A percentile compares a stretch with the other conserved stretches of the same genome.
phyloP scores from a whole-genome alignment of 2,888 invertebrate genomes.

The Pyrrhia umbra region DNA sequence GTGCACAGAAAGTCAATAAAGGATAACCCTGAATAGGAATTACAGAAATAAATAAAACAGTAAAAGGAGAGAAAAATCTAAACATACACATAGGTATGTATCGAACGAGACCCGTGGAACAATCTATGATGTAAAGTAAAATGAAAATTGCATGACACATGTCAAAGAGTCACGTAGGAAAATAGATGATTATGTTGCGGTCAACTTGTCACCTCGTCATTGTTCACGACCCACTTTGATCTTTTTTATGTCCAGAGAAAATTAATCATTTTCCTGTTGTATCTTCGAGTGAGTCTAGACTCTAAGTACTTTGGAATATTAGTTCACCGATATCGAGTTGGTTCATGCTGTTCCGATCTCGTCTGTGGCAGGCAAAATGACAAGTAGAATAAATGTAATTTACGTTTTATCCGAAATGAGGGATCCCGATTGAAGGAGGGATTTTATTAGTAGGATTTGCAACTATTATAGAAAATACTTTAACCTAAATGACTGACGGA shows the following conservation, averaged over 20 bases:
- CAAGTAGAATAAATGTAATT: too few species aligned
- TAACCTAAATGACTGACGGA: too few species aligned
- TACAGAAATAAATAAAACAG: not conserved
- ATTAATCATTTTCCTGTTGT: not conserved
- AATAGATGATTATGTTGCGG: conserved; percentile 42
- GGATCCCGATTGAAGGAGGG: too few species aligned
- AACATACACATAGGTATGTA: not conserved
- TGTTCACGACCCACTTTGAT: conserved; percentile 23
- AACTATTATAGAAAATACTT: too few species aligned
- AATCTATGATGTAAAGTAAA: conserved; percentile 14
- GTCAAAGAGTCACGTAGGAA: conserved; percentile 36
- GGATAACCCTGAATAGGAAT: not conserved
- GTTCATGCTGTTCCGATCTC: not conserved
- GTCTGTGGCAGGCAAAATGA: too few species aligned
- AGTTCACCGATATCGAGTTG: too few species aligned
- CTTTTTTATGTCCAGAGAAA: conserved; percentile 23
- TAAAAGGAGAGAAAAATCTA: not conserved
- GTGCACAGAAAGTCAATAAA: conserved; percentile 4
- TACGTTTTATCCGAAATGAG: too few species aligned
- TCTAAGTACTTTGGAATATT: not conserved
- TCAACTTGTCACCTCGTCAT: conserved; percentile 21
- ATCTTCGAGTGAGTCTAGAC: not conserved
- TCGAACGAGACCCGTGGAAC: not conserved
- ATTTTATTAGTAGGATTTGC: too few species aligned
- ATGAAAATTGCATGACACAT: conserved; percentile 7